Base-by-base conservation (phyloP, 2,797 vertebrate species). In the Moxostoma hubbsi region DNA sequence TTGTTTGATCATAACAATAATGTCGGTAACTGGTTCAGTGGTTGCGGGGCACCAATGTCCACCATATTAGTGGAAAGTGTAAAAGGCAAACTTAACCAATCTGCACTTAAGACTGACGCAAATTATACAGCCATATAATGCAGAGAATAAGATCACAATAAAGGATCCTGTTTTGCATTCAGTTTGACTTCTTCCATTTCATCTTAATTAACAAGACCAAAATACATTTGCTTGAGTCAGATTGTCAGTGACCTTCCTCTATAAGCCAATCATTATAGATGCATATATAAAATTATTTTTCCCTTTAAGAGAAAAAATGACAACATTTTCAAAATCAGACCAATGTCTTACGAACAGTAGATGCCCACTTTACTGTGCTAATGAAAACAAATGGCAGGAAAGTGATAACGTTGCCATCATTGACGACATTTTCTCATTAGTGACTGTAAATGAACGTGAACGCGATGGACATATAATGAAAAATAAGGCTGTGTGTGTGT, bases 371-470 rank as follows among this genome's bases (percentile, higher is more conserved):
- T 83, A 82, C 81, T 63, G 74, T 36, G 58, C 81, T 79, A 85
- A 88, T 75, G 81, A 82, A 88, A 88, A 89, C 85, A 88, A 87
- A 84, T 77, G 81, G 82, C 84, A 81, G 82, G 71, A 80, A 75
- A 76, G 81, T 82, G 83, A 86, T 86, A 85, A 85, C 77, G 82
- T 70, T 82, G 83, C 82, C 72, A 87, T 87, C 84, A 87, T 85
- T 81, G 86, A 83, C 80, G 87, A 88, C 87, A 85, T 87, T 89
- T 87, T 89, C 86, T 89, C 86, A 89, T 89, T 89, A 89, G 83
- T 70, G 81, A 73, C 66, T 53, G 85, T 86, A 83, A 86, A 87
- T 86, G 86, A 87, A 87, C 86, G 76, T 45, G 74, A 81, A 81
- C 82, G 69, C 76, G 70, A 81, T 81, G 82, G 86, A 85, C 65